Base-by-base conservation (phyloP, 2,888 invertebrate genomes). In the Drosophila borealis region DNA sequence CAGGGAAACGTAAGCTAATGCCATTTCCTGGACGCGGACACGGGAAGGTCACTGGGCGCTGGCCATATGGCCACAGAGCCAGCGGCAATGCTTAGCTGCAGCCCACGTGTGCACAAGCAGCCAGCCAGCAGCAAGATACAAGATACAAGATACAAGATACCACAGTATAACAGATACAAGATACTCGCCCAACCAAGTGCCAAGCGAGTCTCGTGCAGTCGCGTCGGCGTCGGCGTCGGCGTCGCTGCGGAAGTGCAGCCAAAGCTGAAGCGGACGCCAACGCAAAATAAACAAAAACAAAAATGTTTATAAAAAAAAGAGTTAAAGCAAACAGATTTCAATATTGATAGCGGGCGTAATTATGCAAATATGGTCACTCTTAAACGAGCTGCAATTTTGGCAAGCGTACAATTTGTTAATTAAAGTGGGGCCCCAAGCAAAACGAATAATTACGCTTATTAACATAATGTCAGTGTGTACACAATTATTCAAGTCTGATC, bases 241-340 rank as follows among this genome's bases (percentile, higher is more conserved):
- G 46, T 53, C 25, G 69, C 88, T 65, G 66, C 86, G 86, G 86
- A 82, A 82, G 86, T 82, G 83, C 86, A 75, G 59, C 55, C 45
- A 60, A 56, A 55, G 41, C 46, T 36, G 19, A 39, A 37, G 46
- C 42, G 33, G 50, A 70, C 70, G 57, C 70, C 61, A 57, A 54
- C 57, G 56, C 55, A 5, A 13, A 21, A n/a, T n/a, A 14, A n/a
- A 10, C 29, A 37, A 8, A 19, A 39, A 17, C 17, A 33, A 25
- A 11, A 2, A 10, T 10, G 13, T 1, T 19, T 8, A 41, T 11
- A 48, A 33, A 13, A 17, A 29, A 3, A 34, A n/a, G n/a, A 17
- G 11, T 10, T 4, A 59, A 25, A 8, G 55, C 51, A 53, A 8
- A 55, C 61, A 55, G 78, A 62, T 74, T 63, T 59, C 14, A 56